These are phyloP conservation scores for Pycnonotus jocosus DNA, from an alignment of 2,113 vertebrate species.

Conservation along the genomic window DNA sequence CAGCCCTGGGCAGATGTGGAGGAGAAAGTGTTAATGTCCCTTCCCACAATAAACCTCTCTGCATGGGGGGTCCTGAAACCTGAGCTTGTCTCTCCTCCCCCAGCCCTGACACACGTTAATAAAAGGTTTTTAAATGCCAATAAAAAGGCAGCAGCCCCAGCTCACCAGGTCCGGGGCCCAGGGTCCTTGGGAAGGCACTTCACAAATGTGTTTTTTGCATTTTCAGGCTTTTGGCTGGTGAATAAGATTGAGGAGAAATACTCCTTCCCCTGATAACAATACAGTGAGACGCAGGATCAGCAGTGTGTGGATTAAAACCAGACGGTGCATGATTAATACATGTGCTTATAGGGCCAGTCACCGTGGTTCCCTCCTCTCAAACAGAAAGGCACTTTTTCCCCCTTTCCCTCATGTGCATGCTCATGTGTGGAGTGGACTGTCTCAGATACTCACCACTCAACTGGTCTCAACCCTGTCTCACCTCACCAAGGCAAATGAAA, in stretches of 20 bases:
- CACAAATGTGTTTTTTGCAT: constrained; percentile 80
- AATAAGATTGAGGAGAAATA: constrained; percentile 77
- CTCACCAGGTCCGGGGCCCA: constrained; percentile 63
- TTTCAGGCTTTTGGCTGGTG: constrained; percentile 77
- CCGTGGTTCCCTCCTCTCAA: constrained; percentile 75
- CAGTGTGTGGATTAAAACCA: constrained; percentile 80
- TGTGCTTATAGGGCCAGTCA: constrained; percentile 76
- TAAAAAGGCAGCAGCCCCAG: constrained; percentile 66
- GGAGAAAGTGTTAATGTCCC: constrained; percentile 73
- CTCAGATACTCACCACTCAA: constrained; percentile 20
- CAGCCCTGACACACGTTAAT: constrained; percentile 68
- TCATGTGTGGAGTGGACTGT: constrained; percentile 29
- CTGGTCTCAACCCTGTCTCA: constrained; percentile 10
- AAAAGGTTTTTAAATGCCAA: constrained; percentile 67
- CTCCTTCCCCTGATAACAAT: constrained; percentile 79
- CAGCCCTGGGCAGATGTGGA: constrained; percentile 29
- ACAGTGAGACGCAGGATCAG: constrained; percentile 78
- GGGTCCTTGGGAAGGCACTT: constrained; percentile 73
- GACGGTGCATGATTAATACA: constrained; percentile 81
- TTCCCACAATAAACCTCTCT: constrained; percentile 68
- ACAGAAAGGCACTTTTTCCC: constrained; percentile 52
- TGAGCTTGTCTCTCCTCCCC: constrained; percentile 53
- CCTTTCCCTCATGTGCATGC: constrained; percentile 12
- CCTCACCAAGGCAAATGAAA: constrained; percentile 11
- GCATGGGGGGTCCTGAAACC: constrained; percentile 69